Conservation (phyloP, 1,140 invertebrate genomes). For the Drosophila aff. region DNA sequence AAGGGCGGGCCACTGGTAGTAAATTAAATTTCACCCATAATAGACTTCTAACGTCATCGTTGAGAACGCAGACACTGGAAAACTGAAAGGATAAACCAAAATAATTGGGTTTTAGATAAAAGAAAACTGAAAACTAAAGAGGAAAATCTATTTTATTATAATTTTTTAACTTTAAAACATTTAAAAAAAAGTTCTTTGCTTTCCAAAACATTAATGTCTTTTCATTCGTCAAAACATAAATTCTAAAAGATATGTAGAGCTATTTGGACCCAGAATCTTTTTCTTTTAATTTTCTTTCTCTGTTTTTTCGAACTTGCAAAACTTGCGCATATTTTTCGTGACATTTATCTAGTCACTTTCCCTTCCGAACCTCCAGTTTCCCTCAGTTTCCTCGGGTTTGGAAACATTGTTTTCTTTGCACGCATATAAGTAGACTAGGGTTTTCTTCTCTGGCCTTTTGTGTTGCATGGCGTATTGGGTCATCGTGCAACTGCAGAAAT, state of each 20-base stretch:
- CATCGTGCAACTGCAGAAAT: constrained; percentile 55
- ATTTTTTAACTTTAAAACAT: background rate
- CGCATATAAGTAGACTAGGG: constrained; percentile 21
- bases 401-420: constrained; percentile 36
- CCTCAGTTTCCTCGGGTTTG: constrained; percentile 11
- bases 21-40: constrained; percentile 80
- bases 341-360: constrained; percentile 21
- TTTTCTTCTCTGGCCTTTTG: constrained; percentile 10
- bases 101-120: too few species aligned
- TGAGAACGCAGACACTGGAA: background rate
- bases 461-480: constrained; percentile 40
- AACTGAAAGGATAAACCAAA: background rate
- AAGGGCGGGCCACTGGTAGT: constrained; percentile 40
- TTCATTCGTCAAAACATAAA: background rate
- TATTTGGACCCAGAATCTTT: too few species aligned
- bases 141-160: background rate
- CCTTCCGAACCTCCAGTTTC: background rate
- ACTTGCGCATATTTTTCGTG: constrained; percentile 72
- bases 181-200: background rate
- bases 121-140: too few species aligned
- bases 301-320: constrained; percentile 27
- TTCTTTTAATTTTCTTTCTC: background rate
- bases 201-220: background rate
- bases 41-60: constrained; percentile 63
- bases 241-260: background rate